Base-by-base conservation (phyloP, 1,140 invertebrate genomes). In the Eubasilissa regina region DNA sequence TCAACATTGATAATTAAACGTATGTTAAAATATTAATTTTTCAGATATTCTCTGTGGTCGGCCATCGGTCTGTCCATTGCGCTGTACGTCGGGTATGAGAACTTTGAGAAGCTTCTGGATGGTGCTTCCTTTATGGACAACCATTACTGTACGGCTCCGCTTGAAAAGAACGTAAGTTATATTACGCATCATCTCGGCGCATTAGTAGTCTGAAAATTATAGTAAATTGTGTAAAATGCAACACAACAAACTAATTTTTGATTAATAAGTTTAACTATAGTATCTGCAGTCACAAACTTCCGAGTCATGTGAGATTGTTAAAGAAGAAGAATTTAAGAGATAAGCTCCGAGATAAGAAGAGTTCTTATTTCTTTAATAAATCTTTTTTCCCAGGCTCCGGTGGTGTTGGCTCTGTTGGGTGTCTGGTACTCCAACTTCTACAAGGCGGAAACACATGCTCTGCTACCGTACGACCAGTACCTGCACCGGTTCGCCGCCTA, bases 391-490 rank as follows among this genome's bases (percentile, higher is more conserved):
- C 85, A 99, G 97, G 93, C 95, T 74, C 98, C 98, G 15, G 94
- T 99, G 0, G 94, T 99, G 82, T 87, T 99, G 81, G 99, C 97
- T 0, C 84, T 99, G 62, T 88, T 99, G 4, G 98, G 98, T 12
- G 89, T 99, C 78, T 99, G 98, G 97, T 99, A 99, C 88, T 90
- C 92, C 72, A 99, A 99, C 87, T 98, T 99, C 85, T 97, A 94
- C 86, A 96, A 96, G 15, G 94, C 96, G 11, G 98, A 99, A 91
- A 99, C 98, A 0, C 97, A 99, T 84, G 96, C 97, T 8, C 90
- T 99, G 0, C 89, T 99, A 53, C 99, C 99, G 0, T 99, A 99
- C 88, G 99, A 99, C 87, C 96, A 99, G 89, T 99, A 99, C 87
- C 88, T 99, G 81, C 98, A 99, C 86, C 93, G 98, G 85, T 99